These are phyloP conservation scores for Sycophaga agraensis DNA, from an alignment of 1,140 invertebrate genomes.

Conservation along the genomic window DNA sequence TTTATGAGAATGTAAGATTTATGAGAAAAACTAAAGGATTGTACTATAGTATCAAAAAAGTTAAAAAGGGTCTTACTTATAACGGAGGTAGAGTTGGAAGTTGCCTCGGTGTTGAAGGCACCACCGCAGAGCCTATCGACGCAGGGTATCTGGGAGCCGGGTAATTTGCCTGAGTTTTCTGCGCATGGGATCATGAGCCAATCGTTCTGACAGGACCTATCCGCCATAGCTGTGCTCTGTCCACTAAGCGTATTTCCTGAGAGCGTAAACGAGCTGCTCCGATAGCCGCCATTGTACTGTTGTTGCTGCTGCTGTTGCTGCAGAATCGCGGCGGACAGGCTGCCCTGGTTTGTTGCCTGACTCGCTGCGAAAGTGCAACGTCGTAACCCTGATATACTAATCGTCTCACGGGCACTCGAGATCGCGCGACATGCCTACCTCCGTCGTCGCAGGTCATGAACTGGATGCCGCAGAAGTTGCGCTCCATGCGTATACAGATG, in stretches of 20 bases:
- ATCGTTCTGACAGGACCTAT: slow-evolving; percentile 69
- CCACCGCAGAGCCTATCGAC: slow-evolving; percentile 75
- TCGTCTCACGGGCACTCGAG: too few species aligned
- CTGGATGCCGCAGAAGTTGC: slow-evolving; percentile 86
- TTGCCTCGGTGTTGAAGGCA: slow-evolving; percentile 66
- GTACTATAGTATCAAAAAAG: not conserved
- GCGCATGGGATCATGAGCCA: slow-evolving; percentile 79
- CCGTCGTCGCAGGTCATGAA: slow-evolving; percentile 74
- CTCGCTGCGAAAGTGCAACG: not conserved
- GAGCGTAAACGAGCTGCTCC: slow-evolving; percentile 69
- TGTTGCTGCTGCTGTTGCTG: not conserved
- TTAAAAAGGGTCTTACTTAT: slow-evolving; percentile 60
- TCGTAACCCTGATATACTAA: not conserved
- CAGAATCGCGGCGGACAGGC: not conserved
- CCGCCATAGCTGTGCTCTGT: slow-evolving; percentile 65
- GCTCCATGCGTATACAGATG: slow-evolving; percentile 79
- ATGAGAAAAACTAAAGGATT: too few species aligned
- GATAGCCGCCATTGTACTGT: slow-evolving; percentile 14
- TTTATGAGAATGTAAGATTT: too few species aligned
- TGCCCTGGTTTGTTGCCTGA: too few species aligned
- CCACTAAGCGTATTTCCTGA: slow-evolving; percentile 70
- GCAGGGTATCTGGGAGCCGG: slow-evolving; percentile 60
- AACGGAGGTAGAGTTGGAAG: slow-evolving; percentile 62
- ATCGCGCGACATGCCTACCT: too few species aligned
- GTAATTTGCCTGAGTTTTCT: slow-evolving; percentile 63